Conservation (phyloP, 2,797 vertebrate genomes). For the Fratercula arctica region DNA sequence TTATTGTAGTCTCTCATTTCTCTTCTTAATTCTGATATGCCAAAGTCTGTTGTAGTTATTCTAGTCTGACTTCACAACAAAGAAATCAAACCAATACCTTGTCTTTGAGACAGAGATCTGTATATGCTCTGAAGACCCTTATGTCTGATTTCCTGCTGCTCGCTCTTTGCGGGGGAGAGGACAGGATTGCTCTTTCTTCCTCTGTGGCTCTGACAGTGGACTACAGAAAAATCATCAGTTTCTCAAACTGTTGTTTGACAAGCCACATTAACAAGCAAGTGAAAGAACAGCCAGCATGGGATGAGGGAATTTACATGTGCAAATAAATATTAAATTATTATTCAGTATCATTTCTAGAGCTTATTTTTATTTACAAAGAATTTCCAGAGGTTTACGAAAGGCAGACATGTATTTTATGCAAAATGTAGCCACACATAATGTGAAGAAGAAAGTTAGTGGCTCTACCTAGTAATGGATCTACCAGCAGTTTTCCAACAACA, state of each 20-base stretch:
- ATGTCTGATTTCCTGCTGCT: neutral
- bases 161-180: neutral
- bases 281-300: neutral
- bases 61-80: neutral
- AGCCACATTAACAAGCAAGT: neutral
- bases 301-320: neutral
- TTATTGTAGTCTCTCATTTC: neutral
- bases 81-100: neutral
- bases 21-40: neutral
- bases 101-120: neutral
- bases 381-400: neutral
- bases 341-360: neutral
- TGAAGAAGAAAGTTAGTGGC: neutral
- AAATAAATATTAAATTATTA: neutral
- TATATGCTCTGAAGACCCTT: neutral
- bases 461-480: neutral
- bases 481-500: neutral
- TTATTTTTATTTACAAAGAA: neutral
- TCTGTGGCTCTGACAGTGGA: neutral
- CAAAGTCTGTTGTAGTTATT: neutral
- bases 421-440: neutral
- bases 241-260: neutral
- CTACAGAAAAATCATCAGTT: neutral
- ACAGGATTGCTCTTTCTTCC: neutral
- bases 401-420: neutral